These are phyloP conservation scores for Drosophila erecta DNA, from an alignment of 1,140 invertebrate genomes.

Conservation along the genomic window DNA sequence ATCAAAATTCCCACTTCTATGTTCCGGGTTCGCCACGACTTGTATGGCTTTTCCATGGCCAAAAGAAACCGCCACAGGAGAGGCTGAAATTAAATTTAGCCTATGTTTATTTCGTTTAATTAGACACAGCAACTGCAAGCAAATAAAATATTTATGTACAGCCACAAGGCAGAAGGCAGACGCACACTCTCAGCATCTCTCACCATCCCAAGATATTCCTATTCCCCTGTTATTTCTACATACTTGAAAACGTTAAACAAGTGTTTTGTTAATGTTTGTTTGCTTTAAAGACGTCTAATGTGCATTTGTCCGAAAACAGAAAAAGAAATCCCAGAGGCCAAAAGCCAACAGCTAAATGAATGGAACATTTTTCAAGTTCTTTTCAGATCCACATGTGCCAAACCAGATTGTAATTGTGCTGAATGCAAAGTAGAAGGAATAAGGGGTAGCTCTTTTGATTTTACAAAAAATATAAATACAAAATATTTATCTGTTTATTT, in stretches of 20 bases:
- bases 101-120: conserved; percentile 80
- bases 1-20: conserved; percentile 5
- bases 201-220: conserved; percentile 20
- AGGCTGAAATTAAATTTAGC: conserved; percentile 74
- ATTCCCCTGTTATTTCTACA: conserved; percentile 55
- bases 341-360: conserved; percentile 39
- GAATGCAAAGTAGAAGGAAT: too few relatives aligned
- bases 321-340: conserved; percentile 34
- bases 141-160: conserved; percentile 80
- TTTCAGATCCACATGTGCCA: conserved; percentile 30
- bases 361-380: conserved; percentile 61
- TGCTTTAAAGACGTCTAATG: conserved; percentile 73
- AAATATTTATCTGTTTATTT: too few relatives aligned
- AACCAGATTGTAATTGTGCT: conserved; percentile 21
- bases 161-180: conserved; percentile 33
- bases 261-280: conserved; percentile 82
- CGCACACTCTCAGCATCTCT: conserved; percentile 26
- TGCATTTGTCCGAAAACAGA: conserved; percentile 44
- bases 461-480: too few relatives aligned
- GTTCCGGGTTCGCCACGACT: conserved; percentile 39
- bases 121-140: conserved; percentile 75
- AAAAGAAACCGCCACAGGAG: conserved; percentile 57
- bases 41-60: conserved; percentile 37
- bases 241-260: conserved; percentile 81
- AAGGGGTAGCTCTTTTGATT: too few relatives aligned